Evolutionary conservation across 2,888 invertebrate genomes (phyloP), one percentile per base, ranked within the genome.

Genomic region (Xestoiulus laeticollis): DNA sequence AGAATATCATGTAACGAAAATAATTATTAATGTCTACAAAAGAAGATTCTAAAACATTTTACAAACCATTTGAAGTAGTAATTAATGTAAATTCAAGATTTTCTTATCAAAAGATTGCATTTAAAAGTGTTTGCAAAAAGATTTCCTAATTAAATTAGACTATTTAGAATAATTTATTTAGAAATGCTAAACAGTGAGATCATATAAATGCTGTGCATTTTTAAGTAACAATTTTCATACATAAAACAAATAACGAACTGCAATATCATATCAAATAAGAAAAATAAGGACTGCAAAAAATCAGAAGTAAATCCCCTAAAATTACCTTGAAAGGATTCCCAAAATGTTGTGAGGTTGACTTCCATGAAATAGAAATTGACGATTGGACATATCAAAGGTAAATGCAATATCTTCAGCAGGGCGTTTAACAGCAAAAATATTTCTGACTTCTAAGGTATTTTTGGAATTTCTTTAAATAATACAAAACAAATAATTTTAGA

Each of bases 321-420:
- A 38, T 19, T 48, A 88, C 88, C 88, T 86, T 14, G 88, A 88
- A 59, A 88, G 59, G 33, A 88, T 88, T 88, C 88, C 88, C 16
- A 88, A 26, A 88, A 86, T 38, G 59, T 88, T 88, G 43, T 68
- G n/a, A 5, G 43, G 8, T 8, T 19, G 12, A 59, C 68, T 68
- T 16, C 59, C 88, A 22, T 88, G 88, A 86, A 85, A 88, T 26
- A 88, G 43, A 85, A 53, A 30, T 68, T 68, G 30, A 68, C 38
- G 86, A 85, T 88, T 88, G 32, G 1, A 14, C 19, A 88, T 16
- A 32, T 44, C 26, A 30, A n/a, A 53, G 2, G n/a, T n/a, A 78
- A 88, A 88, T 19, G n/a, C 32, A 26, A 44, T 30, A 38, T 88
- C 86, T 68, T 88, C 88, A 30, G 53, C 16, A 32, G 85, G 32